Evolutionary conservation across 1,140 invertebrate species (phyloP), one percentile per base, ranked within the genome.

Genomic region (Diuraphis noxia): DNA sequence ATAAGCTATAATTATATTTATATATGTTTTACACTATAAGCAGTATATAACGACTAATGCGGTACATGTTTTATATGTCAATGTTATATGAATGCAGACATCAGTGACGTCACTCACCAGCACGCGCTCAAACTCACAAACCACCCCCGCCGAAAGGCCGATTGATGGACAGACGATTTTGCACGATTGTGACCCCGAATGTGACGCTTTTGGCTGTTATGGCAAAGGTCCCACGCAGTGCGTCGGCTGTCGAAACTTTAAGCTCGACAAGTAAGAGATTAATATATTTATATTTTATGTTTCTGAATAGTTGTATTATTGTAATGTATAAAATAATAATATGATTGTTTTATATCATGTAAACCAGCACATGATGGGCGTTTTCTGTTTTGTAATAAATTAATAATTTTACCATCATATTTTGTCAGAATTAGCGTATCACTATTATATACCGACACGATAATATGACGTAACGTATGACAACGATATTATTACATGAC

Each of bases 131-230:
- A 52, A 94, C 94, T 30, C 94, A 94, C 92, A 94, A 93, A 4
- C 92, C 94, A 6, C 94, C 94, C 92, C 87, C 84, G 90, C 86
- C 86, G 91, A 77, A 52, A 56, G 81, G 84, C 93, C 38, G 92
- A 93, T 93, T 43, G 93, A 94, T 91, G 95, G 95, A 88, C 93
- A 94, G 3, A 95, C 95, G 92, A 95, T 97, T 87, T 94, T 96
- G 92, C 96, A 97, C 93, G 95, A 96, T 92, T 98, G 97, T 93
- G 96, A 98, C 94, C 96, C 96, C 72, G 96, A 98, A 94, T 97
- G 97, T 94, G 97, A 97, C 94, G 94, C 95, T 84, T 96, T 96
- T 93, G 97, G 97, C 79, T 97, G 97, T 93, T 97, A 97, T 93
- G 97, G 96, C 92, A 96, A 96, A 93, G 96, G 96, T 92, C 96